Evolutionary conservation across 2,888 invertebrate genomes (phyloP).

Genomic region (Poecilus cupreus): DNA sequence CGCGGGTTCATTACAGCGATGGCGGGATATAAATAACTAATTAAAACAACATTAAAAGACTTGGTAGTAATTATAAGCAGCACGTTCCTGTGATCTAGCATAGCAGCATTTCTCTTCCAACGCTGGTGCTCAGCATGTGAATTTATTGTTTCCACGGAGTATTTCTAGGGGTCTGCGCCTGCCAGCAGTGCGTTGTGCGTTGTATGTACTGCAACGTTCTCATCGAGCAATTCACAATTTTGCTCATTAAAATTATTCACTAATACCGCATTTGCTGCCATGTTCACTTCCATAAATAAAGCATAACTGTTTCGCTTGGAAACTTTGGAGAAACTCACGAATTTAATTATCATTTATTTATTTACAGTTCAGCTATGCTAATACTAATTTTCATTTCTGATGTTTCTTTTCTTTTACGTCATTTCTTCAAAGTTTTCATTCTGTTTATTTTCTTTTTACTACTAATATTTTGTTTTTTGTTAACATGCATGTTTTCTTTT

Average conservation of each 20-base stretch:
- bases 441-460: background rate
- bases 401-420: background rate
- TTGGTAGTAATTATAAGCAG: background rate
- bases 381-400: background rate
- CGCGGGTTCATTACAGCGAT: no score
- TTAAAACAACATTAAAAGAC: no score
- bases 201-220: slow-evolving; percentile 4
- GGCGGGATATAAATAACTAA: background rate
- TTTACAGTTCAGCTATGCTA: background rate
- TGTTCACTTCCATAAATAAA: slow-evolving; percentile 2
- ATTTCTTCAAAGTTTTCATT: slow-evolving; percentile 36
- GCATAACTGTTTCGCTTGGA: slow-evolving; percentile 35
- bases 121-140: background rate
- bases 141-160: background rate
- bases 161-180: background rate
- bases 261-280: slow-evolving; percentile 22
- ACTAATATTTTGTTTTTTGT: no score
- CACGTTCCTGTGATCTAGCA: background rate
- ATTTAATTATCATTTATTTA: background rate
- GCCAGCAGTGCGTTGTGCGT: slow-evolving; percentile 3
- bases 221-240: no score
- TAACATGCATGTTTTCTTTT: no score
- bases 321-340: slow-evolving; percentile 25
- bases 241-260: background rate
- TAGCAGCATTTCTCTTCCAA: slow-evolving; percentile 3